Base-by-base conservation (phyloP, 1,140 invertebrate species). In the Acromyrmex heyeri region DNA sequence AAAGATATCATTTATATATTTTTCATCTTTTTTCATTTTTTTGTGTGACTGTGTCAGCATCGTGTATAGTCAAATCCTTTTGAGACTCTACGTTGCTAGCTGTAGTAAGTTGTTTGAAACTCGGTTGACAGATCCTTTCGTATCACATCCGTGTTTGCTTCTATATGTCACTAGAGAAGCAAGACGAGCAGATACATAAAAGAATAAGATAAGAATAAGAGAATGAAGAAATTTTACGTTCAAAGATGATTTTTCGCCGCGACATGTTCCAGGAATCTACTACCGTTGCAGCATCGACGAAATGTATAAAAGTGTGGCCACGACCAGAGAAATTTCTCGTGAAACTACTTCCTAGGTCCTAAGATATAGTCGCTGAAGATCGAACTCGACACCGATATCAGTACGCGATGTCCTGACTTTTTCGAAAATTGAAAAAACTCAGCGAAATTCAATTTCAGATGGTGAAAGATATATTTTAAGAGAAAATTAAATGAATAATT, bases 191-290 rank as follows among this genome's bases (percentile, higher is more conserved):
- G 38, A 34, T 30, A 48, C 8, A 34, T 50, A 24, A 44, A 4
- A 57, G n/a, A 57, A 82, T 55, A 82, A 6, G 21, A 82, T 55
- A 82, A 6, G 21, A 16, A 82, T 82, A 82, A 82, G 18, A 73
- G 55, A 83, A 83, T 83, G 18, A 62, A 75, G 79, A 83, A 83
- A 83, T 83, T 83, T 75, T 75, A 83, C 55, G 69, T 83, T 83
- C 79, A 73, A 69, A 44, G 69, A 61, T 83, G 79, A 83, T 83
- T 75, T 50, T 27, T 34, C 38, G 55, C 27, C 44, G 24, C 24
- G 67, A 82, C 38, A 82, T 82, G 53, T 61, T 83, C n/a, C 27
- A n/a, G 18, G 27, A n/a, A 73, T 75, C 79, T 34, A 61, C 38
- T 34, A 61, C 38, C 55, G 27, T 75, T 27, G 55, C 8, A n/a